Conservation (phyloP, 1,140 invertebrate species). For the Habropoda laboriosa region DNA sequence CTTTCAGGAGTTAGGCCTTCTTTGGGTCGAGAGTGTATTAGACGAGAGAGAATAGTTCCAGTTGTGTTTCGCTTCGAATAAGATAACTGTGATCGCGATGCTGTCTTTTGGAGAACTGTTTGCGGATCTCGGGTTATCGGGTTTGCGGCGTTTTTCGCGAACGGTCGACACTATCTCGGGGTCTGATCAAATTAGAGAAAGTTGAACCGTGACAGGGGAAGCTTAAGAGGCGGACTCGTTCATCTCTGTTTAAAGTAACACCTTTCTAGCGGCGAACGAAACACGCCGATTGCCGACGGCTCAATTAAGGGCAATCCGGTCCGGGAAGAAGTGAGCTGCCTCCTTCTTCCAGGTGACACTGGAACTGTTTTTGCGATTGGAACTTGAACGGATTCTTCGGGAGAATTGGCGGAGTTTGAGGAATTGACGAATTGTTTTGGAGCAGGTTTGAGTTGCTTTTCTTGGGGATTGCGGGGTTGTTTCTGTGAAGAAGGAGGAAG, state of each 20-base stretch:
- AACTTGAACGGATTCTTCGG: not conserved
- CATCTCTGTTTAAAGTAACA: not conserved
- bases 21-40: not conserved
- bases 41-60: not conserved
- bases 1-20: no score
- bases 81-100: not conserved
- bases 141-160: conserved; percentile 10
- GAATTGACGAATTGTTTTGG: no score
- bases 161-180: conserved; percentile 1
- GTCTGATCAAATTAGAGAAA: conserved; percentile 41
- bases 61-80: not conserved
- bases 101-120: not conserved
- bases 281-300: conserved; percentile 3
- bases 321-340: no score
- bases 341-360: not conserved
- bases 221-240: conserved; percentile 12
- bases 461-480: no score
- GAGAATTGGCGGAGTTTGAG: not conserved
- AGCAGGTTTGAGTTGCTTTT: no score
- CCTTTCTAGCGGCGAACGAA: conserved; percentile 5
- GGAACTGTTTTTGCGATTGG: not conserved
- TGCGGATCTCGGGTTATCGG: conserved; percentile 12
- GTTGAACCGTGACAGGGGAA: conserved; percentile 13
- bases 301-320: conserved; percentile 31
- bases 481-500: no score